Evolutionary conservation across 2,888 invertebrate species (phyloP), one percentile per base, ranked within the genome.

Genomic region (Drosophila meridiana): DNA sequence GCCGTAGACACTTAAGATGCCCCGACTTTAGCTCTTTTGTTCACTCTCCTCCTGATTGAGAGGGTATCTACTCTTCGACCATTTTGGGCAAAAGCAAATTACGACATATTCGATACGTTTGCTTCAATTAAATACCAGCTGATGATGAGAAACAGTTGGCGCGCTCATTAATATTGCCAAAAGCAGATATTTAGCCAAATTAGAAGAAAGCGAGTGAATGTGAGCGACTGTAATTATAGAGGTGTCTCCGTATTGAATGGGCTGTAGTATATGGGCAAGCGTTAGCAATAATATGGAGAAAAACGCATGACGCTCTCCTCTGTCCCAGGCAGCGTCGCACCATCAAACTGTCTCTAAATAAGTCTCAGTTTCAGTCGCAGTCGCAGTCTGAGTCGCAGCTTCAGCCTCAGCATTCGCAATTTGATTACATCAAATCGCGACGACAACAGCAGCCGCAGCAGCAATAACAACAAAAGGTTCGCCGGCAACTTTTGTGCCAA

Each of bases 351-450:
- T 56, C 60, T 28, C n/a, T 36, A 36, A 66, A 55, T 30, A 43
- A 34, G 55, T 50, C 62, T 52, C 60, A 55, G 60, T 32, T 58
- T 52, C 30, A 30, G 56, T 52, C 55, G 43, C 48, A 32, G 60
- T 42, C 65, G 56, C 73, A 76, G 47, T 47, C 30, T n/a, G 32
- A 4, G 50, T 20, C 52, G 34, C 32, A n/a, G 56, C 42, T 45
- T 58, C 48, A 45, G 60, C 40, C 63, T 61, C 50, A 69, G 61
- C 70, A 79, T 86, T 86, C 74, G 85, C 87, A 74, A 89, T 85
- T 85, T 85, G 89, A 87, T 87, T 87, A 87, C 89, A 87, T 87
- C 87, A 87, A 85, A 68, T 55, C 62, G 53, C 68, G 57, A 68
- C 73, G 69, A 76, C 71, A 79, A 48, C 69, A 73, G 63, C 62